Evolutionary conservation across 2,797 vertebrate species (phyloP).

Genomic region (Thripadectes ignobilis): DNA sequence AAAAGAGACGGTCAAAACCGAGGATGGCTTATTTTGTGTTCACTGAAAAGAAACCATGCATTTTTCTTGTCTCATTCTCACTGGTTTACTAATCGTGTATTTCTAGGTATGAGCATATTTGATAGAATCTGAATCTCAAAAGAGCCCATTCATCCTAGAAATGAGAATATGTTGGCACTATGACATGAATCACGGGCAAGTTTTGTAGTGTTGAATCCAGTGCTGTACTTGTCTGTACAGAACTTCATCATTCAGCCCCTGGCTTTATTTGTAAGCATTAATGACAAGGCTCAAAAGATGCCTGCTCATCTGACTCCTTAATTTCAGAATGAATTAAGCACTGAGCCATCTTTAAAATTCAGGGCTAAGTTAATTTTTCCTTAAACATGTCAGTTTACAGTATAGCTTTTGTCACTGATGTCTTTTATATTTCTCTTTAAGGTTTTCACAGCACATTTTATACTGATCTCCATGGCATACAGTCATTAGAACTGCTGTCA

Average conservation of each 20-base stretch:
- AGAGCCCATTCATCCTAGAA: neutral
- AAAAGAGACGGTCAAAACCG: neutral
- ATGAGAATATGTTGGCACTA: neutral
- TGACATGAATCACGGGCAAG: neutral
- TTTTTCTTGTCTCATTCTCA: neutral
- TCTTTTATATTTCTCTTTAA: neutral
- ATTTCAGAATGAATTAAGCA: neutral
- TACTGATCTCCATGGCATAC: neutral
- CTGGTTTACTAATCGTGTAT: neutral
- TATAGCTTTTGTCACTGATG: neutral
- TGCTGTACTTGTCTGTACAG: neutral
- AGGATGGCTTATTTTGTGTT: neutral
- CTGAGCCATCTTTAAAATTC: neutral
- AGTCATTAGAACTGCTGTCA: neutral
- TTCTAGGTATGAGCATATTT: neutral
- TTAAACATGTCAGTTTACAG: neutral
- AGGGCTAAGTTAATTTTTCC: neutral
- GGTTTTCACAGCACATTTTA: neutral
- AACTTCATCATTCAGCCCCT: neutral
- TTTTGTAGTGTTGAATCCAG: neutral
- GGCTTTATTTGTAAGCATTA: neutral
- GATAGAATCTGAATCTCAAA: neutral
- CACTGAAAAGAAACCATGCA: neutral
- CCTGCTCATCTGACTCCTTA: neutral
- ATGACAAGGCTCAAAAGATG: neutral